phyloP scores from a whole-genome alignment of 2,113 vertebrate species.

The Callorhinus ursinus region DNA sequence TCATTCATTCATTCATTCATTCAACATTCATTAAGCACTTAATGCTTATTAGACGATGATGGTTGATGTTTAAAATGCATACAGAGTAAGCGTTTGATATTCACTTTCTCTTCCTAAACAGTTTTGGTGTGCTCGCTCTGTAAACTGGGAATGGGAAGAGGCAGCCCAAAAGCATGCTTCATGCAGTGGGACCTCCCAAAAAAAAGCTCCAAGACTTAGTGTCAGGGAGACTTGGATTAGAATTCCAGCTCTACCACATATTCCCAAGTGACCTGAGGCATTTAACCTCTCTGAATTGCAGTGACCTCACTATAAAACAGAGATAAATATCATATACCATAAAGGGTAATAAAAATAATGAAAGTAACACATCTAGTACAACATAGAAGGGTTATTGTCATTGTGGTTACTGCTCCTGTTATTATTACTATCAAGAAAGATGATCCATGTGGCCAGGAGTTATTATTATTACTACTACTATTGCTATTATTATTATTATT shows the following conservation, averaged over 20 bases:
- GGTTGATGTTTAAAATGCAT: neutral
- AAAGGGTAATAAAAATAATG: conserved; percentile 27
- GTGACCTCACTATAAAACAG: neutral
- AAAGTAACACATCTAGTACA: conserved; percentile 35
- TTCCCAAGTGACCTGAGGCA: neutral
- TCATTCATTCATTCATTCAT: conserved; percentile 28
- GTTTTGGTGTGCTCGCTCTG: neutral
- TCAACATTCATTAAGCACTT: conserved; percentile 10
- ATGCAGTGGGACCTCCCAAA: neutral
- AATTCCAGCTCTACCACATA: conserved; percentile 13
- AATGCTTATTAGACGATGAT: neutral
- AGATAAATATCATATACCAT: neutral
- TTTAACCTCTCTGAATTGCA: conserved; percentile 28
- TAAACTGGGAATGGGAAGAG: conserved; percentile 22
- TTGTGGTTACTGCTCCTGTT: neutral
- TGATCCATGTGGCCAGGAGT: neutral
- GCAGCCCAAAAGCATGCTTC: neutral
- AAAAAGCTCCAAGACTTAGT: neutral
- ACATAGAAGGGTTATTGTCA: neutral
- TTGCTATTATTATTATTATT: neutral
- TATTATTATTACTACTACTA: neutral
- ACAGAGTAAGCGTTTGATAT: neutral
- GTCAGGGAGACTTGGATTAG: neutral
- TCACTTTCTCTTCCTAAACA: conserved; percentile 13
- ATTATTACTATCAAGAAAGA: neutral